Evolutionary conservation across 2,797 vertebrate genomes (phyloP).

Genomic region (Takifugu ocellatus): DNA sequence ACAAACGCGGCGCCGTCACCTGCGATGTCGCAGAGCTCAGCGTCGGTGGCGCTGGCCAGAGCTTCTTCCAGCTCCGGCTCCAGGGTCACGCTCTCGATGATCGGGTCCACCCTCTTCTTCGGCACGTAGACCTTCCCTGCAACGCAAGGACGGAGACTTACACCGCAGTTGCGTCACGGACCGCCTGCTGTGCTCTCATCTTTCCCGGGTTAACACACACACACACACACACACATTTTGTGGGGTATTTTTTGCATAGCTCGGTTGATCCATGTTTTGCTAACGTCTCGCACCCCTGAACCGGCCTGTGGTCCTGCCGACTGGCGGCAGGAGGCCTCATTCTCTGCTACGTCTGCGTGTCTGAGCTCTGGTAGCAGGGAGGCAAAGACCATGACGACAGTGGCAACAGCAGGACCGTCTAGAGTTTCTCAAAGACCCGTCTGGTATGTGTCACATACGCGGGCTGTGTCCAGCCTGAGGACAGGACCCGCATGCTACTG

Average conservation of each 20-base stretch:
- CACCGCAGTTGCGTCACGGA: not conserved
- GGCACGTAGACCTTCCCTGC: conserved; percentile 92
- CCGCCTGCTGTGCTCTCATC: not conserved
- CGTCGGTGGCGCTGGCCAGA: conserved; percentile 89
- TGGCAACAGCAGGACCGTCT: conserved; percentile 17
- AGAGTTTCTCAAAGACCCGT: conserved; percentile 21
- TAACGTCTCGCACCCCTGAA: too few relatives aligned
- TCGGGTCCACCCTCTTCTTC: conserved; percentile 87
- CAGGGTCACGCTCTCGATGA: conserved; percentile 90
- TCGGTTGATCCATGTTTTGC: too few relatives aligned
- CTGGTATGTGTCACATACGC: conserved; percentile 14
- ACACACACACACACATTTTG: too few relatives aligned
- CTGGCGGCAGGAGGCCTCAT: too few relatives aligned
- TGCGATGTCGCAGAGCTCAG: conserved; percentile 96
- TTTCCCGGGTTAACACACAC: not conserved
- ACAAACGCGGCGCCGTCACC: conserved; percentile 66
- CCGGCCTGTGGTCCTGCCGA: too few relatives aligned
- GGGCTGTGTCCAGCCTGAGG: too few relatives aligned
- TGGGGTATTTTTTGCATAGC: too few relatives aligned
- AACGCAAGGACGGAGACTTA: not conserved
- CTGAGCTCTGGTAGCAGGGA: not conserved
- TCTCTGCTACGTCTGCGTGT: too few relatives aligned
- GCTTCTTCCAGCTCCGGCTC: conserved; percentile 97
- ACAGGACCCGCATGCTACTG: too few relatives aligned
- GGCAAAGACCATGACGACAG: not conserved